Conservation (phyloP, 2,113 vertebrate species). For the Notothenia coriiceps region DNA sequence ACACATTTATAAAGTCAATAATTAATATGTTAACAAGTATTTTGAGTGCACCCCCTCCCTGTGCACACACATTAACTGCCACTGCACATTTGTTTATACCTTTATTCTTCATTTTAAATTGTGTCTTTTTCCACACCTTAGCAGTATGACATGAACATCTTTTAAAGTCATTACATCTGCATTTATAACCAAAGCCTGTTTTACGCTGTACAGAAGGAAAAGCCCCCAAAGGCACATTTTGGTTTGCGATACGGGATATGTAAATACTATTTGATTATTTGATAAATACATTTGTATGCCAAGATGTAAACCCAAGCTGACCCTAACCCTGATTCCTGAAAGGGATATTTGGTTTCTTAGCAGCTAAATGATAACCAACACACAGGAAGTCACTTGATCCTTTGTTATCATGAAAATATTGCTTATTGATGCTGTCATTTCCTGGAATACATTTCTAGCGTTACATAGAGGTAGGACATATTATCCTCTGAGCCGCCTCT, state of each 20-base stretch:
- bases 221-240: too few species aligned
- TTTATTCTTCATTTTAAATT: too few species aligned
- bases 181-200: background rate
- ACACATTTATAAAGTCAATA: conserved; percentile 4
- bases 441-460: too few species aligned
- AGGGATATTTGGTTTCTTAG: background rate
- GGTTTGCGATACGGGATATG: too few species aligned
- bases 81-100: background rate
- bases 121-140: background rate
- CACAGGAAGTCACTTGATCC: background rate
- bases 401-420: background rate
- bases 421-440: background rate
- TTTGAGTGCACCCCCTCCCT: background rate
- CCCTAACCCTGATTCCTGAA: background rate
- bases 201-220: too few species aligned
- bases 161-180: background rate
- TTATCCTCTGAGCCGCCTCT: too few species aligned
- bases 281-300: background rate
- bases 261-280: too few species aligned
- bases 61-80: background rate
- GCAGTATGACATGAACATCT: background rate
- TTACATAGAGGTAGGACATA: too few species aligned
- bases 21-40: background rate
- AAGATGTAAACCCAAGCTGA: background rate
- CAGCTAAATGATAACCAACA: background rate